These are phyloP conservation scores for Merops nubicus DNA, from an alignment of 2,113 vertebrate species.

Conservation along the genomic window DNA sequence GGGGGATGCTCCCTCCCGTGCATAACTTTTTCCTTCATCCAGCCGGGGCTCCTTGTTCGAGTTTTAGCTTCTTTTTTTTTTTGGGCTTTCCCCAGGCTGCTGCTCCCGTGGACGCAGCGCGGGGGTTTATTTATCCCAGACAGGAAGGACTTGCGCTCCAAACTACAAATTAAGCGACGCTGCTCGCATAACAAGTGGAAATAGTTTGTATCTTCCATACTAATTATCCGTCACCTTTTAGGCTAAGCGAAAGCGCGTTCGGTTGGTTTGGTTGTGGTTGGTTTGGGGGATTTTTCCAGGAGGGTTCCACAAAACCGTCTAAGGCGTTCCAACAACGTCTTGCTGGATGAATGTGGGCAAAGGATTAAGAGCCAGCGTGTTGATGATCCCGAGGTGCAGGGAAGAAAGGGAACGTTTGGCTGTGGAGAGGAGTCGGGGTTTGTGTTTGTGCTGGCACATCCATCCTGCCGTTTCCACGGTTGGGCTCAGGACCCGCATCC, in stretches of 20 bases:
- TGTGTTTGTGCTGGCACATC: not conserved
- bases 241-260: not conserved
- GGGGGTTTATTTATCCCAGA: constrained; percentile 30
- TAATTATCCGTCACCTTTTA: constrained; percentile 28
- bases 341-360: not conserved
- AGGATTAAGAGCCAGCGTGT: not conserved
- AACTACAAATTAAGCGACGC: constrained; percentile 61
- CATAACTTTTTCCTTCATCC: constrained; percentile 34
- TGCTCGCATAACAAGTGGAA: constrained; percentile 67
- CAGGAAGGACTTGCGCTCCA: constrained; percentile 39
- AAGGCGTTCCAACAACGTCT: not conserved
- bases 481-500: not conserved
- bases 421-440: not conserved
- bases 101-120: not conserved
- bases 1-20: not conserved
- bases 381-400: not conserved
- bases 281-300: not conserved
- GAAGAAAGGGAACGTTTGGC: not conserved
- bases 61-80: not conserved
- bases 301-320: not conserved
- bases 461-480: not conserved
- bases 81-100: not conserved
- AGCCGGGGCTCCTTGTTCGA: not conserved
- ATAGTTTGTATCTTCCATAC: constrained; percentile 54
- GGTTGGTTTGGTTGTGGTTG: no score